Conservation (phyloP, 2,888 invertebrate species). For the Brenthis ino region DNA sequence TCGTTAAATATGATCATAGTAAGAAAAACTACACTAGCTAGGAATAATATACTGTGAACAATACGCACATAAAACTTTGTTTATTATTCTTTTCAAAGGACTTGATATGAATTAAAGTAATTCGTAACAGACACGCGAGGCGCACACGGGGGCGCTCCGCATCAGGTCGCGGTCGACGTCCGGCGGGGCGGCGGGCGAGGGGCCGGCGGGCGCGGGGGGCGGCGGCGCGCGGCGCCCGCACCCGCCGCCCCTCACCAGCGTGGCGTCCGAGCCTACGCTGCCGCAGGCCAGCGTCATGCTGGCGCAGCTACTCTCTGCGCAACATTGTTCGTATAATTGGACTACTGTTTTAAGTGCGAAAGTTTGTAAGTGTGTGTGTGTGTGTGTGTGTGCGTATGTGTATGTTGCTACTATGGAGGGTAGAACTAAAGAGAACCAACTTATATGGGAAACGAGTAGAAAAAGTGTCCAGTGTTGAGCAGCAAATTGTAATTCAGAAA, state of each 20-base stretch:
- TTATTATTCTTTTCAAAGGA: neutral
- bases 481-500: too few species aligned
- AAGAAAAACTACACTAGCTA: too few species aligned
- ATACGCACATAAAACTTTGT: too few species aligned
- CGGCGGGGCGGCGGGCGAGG: constrained; percentile 80
- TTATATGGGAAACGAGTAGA: too few species aligned
- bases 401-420: too few species aligned
- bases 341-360: too few species aligned
- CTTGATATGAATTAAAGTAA: neutral
- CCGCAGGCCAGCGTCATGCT: constrained; percentile 88
- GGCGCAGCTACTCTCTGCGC: constrained; percentile 89
- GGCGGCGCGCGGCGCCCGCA: constrained; percentile 48
- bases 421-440: too few species aligned
- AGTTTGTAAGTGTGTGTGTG: neutral
- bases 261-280: constrained; percentile 89
- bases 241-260: constrained; percentile 85
- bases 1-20: too few species aligned
- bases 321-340: constrained; percentile 80
- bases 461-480: too few species aligned
- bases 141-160: constrained; percentile 56
- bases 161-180: constrained; percentile 71
- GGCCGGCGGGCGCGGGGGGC: constrained; percentile 73
- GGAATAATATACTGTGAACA: too few species aligned
- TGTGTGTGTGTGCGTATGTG: neutral
- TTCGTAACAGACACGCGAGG: constrained; percentile 58